A percentile compares a stretch with the other conserved stretches of the same genome.
Evolutionary conservation across 37 sponge, comb jelly and placozoan genomes (phyloP).

Genomic region (Mnemiopsis leidyi): DNA sequence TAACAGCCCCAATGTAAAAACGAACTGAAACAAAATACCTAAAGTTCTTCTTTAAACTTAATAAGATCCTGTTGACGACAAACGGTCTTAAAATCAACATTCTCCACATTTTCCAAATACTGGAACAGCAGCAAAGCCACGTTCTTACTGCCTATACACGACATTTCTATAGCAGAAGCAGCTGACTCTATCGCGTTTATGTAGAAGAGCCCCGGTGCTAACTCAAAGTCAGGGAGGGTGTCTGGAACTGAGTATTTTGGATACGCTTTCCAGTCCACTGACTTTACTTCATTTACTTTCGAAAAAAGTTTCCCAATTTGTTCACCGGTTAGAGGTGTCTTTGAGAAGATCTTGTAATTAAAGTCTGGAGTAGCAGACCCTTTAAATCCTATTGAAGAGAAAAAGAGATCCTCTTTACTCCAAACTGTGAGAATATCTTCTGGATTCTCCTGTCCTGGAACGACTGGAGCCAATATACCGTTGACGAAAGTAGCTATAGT

Average conservation of each 20-base stretch:
- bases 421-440: neutral
- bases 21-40: neutral
- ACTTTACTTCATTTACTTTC: constrained; percentile 9
- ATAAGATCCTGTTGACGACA: neutral
- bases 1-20: too few species aligned
- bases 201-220: neutral
- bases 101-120: constrained; percentile 19
- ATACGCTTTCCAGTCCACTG: constrained; percentile 18
- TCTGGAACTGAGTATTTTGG: neutral
- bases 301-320: neutral
- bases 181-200: neutral
- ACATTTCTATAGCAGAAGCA: constrained; percentile 36
- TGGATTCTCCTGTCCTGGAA: neutral
- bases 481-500: constrained; percentile 15
- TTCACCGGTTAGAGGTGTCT: neutral
- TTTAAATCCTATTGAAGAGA: neutral
- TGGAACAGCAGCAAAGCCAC: constrained; percentile 1
- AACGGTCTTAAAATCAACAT: neutral
- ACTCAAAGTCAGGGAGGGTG: constrained; percentile 22
- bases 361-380: neutral
- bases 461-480: neutral
- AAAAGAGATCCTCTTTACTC: neutral
- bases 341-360: neutral
- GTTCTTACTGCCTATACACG: constrained; percentile 18
- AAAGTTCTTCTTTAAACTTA: neutral